phyloP scores from a whole-genome alignment of 1,140 invertebrate genomes.

The Drosophila sechellia region DNA sequence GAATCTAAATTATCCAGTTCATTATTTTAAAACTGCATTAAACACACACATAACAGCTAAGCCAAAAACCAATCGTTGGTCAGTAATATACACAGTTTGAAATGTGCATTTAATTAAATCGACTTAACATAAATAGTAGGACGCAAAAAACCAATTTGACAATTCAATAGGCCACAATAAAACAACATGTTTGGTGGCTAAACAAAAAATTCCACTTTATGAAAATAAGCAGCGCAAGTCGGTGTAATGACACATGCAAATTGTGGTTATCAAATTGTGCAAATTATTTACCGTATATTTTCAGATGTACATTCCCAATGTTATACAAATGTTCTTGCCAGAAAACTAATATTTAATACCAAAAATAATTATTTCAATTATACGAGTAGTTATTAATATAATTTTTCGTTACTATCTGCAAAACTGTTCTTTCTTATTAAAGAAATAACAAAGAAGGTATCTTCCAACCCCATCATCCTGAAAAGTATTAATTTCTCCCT shows the following conservation, averaged over 20 bases:
- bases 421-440: neutral
- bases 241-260: constrained; percentile 47
- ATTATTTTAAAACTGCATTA: constrained; percentile 11
- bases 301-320: neutral
- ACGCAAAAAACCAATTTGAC: constrained; percentile 31
- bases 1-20: constrained; percentile 9
- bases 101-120: constrained; percentile 53
- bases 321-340: neutral
- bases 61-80: constrained; percentile 30
- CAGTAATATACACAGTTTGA: constrained; percentile 32
- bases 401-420: neutral
- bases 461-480: neutral
- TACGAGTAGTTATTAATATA: too few relatives aligned
- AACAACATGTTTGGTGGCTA: constrained; percentile 5
- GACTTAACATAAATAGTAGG: constrained; percentile 18
- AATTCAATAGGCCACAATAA: constrained; percentile 33
- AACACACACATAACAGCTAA: constrained; percentile 11
- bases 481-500: neutral
- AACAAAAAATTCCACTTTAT: constrained; percentile 17
- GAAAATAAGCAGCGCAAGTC: constrained; percentile 23
- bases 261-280: constrained; percentile 41
- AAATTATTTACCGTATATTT: constrained; percentile 39
- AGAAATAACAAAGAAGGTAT: neutral
- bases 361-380: neutral
- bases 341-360: too few relatives aligned